These are phyloP conservation scores for Ecliptopera silaceata DNA, from an alignment of 2,888 invertebrate genomes.

Conservation along the genomic window DNA sequence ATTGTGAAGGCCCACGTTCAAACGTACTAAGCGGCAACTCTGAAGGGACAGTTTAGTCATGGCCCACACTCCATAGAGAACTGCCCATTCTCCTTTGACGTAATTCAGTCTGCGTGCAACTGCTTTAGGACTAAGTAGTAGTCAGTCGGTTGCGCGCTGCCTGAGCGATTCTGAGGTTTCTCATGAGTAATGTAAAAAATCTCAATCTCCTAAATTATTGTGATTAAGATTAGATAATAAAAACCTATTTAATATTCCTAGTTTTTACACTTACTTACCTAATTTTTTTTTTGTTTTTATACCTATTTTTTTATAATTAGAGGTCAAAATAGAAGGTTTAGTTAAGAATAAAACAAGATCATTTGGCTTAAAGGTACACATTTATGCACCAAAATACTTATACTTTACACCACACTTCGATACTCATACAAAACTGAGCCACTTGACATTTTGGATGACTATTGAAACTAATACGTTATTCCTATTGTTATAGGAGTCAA, in stretches of 20 bases:
- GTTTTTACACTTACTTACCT: conserved; percentile 30
- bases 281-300: too few relatives aligned
- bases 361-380: conserved; percentile 52
- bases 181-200: not conserved
- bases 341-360: conserved; percentile 47
- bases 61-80: too few relatives aligned
- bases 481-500: conserved; percentile 22
- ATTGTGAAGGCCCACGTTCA: too few relatives aligned
- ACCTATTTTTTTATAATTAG: too few relatives aligned
- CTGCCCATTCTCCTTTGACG: too few relatives aligned
- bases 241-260: conserved; percentile 23
- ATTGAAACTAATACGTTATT: conserved; percentile 24
- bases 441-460: conserved; percentile 35
- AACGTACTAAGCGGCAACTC: too few relatives aligned
- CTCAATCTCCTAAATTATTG: conserved; percentile 10
- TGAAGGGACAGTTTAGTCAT: too few relatives aligned
- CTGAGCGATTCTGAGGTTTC: not conserved
- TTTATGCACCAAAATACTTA: conserved; percentile 62
- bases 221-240: conserved; percentile 20
- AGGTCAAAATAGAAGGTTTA: conserved; percentile 6
- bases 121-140: not conserved
- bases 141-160: conserved; percentile 11
- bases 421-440: conserved; percentile 53
- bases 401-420: conserved; percentile 49
- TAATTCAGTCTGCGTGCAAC: conserved; percentile 6